phyloP scores from a whole-genome alignment of 2,888 invertebrate species.

The Antitype chi region DNA sequence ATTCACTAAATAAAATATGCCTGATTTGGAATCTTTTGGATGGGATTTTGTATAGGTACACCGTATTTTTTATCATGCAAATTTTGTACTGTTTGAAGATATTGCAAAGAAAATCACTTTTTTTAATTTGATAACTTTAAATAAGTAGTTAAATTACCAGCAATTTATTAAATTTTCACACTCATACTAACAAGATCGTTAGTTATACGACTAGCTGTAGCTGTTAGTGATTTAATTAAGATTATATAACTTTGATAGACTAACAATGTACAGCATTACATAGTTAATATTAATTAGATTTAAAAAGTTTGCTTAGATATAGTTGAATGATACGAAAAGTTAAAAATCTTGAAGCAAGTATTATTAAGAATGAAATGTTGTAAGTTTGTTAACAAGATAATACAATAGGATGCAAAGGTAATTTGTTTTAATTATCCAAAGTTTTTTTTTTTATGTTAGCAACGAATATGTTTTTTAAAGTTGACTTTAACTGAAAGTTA shows the following conservation, averaged over 20 bases:
- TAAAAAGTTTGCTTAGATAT: conserved; percentile 58
- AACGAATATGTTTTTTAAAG: neutral
- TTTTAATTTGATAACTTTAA: conserved; percentile 52
- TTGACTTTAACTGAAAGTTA: neutral
- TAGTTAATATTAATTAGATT: conserved; percentile 62
- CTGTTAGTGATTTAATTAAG: conserved; percentile 54
- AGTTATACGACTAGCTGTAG: conserved; percentile 60
- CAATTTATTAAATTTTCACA: conserved; percentile 55
- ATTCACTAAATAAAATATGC: conserved; percentile 14
- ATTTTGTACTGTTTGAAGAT: conserved; percentile 54
- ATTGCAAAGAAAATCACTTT: conserved; percentile 58
- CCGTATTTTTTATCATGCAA: conserved; percentile 54
- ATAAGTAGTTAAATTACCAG: conserved; percentile 51
- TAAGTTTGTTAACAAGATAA: conserved; percentile 52
- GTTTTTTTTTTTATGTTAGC: conserved; percentile 28
- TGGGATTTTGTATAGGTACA: conserved; percentile 62
- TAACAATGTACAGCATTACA: conserved; percentile 62
- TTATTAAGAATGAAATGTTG: conserved; percentile 38
- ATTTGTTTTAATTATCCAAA: conserved; percentile 53
- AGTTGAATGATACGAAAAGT: conserved; percentile 51
- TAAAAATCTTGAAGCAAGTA: conserved; percentile 37
- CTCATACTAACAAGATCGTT: conserved; percentile 58
- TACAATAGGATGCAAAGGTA: conserved; percentile 66
- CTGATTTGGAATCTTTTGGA: conserved; percentile 44
- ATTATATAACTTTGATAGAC: conserved; percentile 62